A percentile compares a stretch with the other conserved stretches of the same genome.
Evolutionary conservation across 1,140 invertebrate genomes (phyloP).

Genomic region (Anoplolepis gracilipes): DNA sequence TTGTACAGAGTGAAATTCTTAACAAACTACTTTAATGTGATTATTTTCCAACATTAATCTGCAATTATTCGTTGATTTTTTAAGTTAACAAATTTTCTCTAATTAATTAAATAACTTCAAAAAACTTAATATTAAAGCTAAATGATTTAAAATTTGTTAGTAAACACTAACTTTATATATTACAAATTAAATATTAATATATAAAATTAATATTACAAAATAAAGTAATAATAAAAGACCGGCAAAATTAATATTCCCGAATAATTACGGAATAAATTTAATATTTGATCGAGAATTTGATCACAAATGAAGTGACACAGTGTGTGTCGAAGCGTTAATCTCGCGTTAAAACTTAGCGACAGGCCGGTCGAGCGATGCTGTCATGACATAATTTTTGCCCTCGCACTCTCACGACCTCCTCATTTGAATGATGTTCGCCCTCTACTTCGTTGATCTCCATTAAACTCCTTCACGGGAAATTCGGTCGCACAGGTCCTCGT

Average conservation of each 20-base stretch:
- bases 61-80: not conserved
- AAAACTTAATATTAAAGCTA: not conserved
- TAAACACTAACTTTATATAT: not conserved
- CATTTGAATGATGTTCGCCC: constrained; percentile 47
- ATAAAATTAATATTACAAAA: no score
- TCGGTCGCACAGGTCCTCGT: constrained; percentile 33
- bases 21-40: not conserved
- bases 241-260: not conserved
- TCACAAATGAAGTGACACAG: not conserved
- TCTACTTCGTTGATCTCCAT: constrained; percentile 55
- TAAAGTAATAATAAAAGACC: no score
- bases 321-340: not conserved
- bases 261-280: no score
- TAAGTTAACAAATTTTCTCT: not conserved
- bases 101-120: not conserved
- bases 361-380: not conserved
- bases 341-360: not conserved
- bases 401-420: constrained; percentile 57
- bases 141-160: not conserved
- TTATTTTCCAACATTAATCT: not conserved
- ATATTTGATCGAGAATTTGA: no score
- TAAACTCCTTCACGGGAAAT: constrained; percentile 56
- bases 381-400: constrained; percentile 58
- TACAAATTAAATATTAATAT: no score
- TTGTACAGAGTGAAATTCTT: not conserved